Evolutionary conservation across 1,140 invertebrate genomes (phyloP).

Genomic region (Drosophila bocki): DNA sequence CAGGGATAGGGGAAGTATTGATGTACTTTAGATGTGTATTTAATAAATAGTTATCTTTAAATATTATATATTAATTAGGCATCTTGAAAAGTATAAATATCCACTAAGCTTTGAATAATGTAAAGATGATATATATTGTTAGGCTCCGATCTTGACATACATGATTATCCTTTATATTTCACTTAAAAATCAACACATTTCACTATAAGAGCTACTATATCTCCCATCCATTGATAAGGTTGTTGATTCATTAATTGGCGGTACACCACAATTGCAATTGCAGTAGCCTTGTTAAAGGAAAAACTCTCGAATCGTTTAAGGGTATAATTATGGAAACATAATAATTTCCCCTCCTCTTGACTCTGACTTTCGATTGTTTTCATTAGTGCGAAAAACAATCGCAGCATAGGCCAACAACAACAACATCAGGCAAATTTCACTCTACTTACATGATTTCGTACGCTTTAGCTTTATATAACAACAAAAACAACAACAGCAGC

Average conservation of each 20-base stretch:
- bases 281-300: conserved; percentile 20
- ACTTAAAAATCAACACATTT: neutral
- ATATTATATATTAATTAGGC: neutral
- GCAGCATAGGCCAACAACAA: conserved; percentile 51
- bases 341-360: conserved; percentile 23
- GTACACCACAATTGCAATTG: neutral
- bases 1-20: too few species aligned
- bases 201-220: neutral
- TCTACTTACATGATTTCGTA: conserved; percentile 81
- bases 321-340: conserved; percentile 49
- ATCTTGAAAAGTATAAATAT: too few species aligned
- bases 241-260: conserved; percentile 29
- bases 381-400: conserved; percentile 50
- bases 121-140: too few species aligned
- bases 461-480: conserved; percentile 79
- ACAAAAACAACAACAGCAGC: conserved; percentile 32
- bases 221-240: conserved; percentile 6
- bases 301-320: conserved; percentile 35
- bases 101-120: too few species aligned
- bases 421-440: conserved; percentile 70
- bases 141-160: too few species aligned
- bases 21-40: neutral
- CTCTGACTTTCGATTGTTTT: conserved; percentile 44
- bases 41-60: neutral
- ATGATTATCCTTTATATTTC: neutral